Conservation (phyloP, 2,113 vertebrate species). For the Brachypodius melanocephalos region DNA sequence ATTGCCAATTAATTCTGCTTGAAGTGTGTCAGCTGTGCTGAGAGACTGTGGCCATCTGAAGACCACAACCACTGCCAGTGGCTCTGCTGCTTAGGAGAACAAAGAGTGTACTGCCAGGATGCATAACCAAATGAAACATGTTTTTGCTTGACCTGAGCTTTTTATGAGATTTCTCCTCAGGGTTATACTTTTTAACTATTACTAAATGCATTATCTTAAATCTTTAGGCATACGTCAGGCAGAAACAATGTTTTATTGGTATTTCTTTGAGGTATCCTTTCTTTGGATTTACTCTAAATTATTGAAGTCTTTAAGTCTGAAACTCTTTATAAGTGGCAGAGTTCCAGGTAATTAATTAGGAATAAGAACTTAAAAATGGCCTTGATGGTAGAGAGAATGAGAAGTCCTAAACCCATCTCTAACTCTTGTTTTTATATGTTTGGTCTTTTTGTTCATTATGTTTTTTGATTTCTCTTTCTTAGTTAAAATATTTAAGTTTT, state of each 20-base stretch:
- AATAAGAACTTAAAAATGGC: neutral
- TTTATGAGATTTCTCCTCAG: slow-evolving; percentile 23
- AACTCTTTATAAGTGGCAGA: neutral
- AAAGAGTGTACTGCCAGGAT: neutral
- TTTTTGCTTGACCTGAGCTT: slow-evolving; percentile 14
- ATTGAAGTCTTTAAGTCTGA: neutral
- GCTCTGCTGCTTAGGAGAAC: neutral
- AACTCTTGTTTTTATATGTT: neutral
- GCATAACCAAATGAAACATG: neutral
- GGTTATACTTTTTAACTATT: slow-evolving; percentile 19
- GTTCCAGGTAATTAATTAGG: neutral
- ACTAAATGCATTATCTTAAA: neutral
- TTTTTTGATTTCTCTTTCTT: neutral
- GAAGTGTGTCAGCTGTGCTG: neutral
- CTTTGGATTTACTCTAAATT: neutral
- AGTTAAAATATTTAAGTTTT: neutral
- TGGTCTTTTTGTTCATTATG: neutral
- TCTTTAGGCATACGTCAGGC: neutral
- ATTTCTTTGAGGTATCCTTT: neutral
- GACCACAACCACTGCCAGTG: neutral
- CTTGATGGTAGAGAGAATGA: neutral
- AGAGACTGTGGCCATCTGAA: neutral
- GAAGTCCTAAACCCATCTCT: neutral
- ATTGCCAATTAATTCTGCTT: neutral
- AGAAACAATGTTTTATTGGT: neutral